Base-by-base conservation (phyloP, 2,888 invertebrate species). In the Thymelicus acteon region DNA sequence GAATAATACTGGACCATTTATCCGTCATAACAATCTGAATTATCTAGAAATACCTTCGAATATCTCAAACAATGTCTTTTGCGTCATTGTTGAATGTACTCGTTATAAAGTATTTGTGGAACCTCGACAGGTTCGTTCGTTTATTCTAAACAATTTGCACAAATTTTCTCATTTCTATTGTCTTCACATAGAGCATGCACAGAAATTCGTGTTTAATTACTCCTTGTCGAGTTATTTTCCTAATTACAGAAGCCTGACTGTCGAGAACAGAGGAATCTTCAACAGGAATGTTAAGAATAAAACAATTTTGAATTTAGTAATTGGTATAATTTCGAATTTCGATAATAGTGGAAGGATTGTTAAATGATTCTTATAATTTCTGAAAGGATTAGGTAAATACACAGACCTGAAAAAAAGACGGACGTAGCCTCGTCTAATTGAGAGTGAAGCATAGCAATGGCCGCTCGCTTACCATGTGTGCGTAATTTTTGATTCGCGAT, bases 121-220 rank as follows among this genome's bases (percentile, higher is more conserved):
- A 10, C 24, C 24, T 8, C 24, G 4, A 19, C 54, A 54, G 24
- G n/a, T 54, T 24, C n/a, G 24, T 54, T 10, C 54, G 24, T 54
- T 31, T n/a, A 19, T 54, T 52, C 54, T 54, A 54, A 54, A 54
- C 24, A 54, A 24, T 54, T 54, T 54, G 5, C 49, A 7, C 19
- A 52, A 54, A 54, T 54, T 19, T 54, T 54, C 19, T 5, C 12
- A 12, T 24, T 54, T 54, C 54, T 54, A 54, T 54, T 54, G 54
- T 52, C 19, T 54, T 24, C 24, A 54, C 24, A 24, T 8, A 8
- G n/a, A 49, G 7, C 49, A 54, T 10, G 24, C 54, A 31, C 31
- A 54, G 54, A 54, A 8, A 54, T 52, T 52, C 19, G 49, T 6
- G 54, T 54, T 7, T 54, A 54, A 54, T 54, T 54, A 54, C 54